Evolutionary conservation across 2,113 vertebrate genomes (phyloP).

Genomic region (Malurus elegans): DNA sequence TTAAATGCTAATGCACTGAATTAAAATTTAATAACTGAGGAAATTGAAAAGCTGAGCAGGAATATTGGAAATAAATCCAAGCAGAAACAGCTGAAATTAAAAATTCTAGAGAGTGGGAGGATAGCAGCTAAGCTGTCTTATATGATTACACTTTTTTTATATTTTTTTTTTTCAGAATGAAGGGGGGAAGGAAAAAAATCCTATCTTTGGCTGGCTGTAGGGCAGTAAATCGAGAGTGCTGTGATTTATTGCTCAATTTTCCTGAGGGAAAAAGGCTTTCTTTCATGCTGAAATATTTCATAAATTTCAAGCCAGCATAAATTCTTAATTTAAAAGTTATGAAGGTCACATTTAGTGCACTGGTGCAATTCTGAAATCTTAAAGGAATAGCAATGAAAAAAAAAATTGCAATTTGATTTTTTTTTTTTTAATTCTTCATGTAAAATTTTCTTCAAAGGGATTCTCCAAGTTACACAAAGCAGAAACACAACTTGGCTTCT

Average conservation of each 20-base stretch:
- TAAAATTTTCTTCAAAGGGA: conserved; percentile 68
- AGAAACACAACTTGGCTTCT: background rate
- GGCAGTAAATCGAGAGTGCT: conserved; percentile 90
- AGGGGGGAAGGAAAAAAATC: conserved; percentile 82
- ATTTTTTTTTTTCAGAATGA: conserved; percentile 83
- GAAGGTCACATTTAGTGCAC: conserved; percentile 83
- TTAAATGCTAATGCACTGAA: conserved; percentile 99
- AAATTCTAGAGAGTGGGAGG: conserved; percentile 96
- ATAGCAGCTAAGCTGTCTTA: conserved; percentile 92
- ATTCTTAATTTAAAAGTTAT: conserved; percentile 88
- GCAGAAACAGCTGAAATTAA: conserved; percentile 99
- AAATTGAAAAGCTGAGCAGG: conserved; percentile 99
- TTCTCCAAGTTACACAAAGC: conserved; percentile 21
- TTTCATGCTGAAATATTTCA: conserved; percentile 89
- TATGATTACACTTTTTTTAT: conserved; percentile 91
- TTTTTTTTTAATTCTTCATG: conserved; percentile 60
- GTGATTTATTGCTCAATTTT: conserved; percentile 98
- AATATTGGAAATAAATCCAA: conserved; percentile 99
- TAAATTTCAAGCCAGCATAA: conserved; percentile 91
- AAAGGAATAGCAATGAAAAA: conserved; percentile 74
- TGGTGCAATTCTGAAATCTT: conserved; percentile 77
- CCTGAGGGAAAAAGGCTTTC: conserved; percentile 85
- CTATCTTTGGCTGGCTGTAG: conserved; percentile 85
- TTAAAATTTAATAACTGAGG: conserved; percentile 99
- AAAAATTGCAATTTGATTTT: conserved; percentile 50